Percentiles rank a stretch among this genome's conserved stretches.
These are phyloP conservation scores for Zingel zingel DNA, from an alignment of 2,113 vertebrate species.

Conservation along the genomic window DNA sequence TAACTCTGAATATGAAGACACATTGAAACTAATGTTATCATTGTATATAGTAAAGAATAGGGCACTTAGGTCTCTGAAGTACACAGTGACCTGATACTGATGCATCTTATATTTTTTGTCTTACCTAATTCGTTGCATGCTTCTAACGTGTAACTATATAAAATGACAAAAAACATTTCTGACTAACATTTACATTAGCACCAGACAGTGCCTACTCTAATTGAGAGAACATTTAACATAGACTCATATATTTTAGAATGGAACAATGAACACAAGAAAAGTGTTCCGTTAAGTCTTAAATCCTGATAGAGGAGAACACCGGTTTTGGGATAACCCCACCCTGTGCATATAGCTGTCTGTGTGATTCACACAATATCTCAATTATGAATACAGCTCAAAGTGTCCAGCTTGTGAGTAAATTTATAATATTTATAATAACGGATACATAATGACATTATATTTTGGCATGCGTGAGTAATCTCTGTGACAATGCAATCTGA, in stretches of 20 bases:
- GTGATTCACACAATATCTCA: neutral
- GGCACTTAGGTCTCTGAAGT: neutral
- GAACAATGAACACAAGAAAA: no score
- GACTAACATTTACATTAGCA: neutral
- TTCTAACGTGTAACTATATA: neutral
- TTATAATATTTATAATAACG: neutral
- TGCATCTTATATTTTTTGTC: neutral
- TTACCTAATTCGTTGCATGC: neutral
- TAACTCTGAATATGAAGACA: neutral
- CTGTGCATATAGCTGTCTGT: neutral
- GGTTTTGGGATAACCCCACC: no score
- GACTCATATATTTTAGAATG: neutral
- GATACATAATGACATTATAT: neutral
- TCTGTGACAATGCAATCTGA: constrained; percentile 18
- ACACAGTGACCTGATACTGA: neutral
- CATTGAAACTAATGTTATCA: neutral
- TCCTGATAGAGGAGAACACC: no score
- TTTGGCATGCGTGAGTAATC: constrained; percentile 1
- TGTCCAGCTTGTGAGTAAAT: neutral
- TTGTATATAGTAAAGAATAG: neutral
- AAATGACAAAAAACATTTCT: neutral
- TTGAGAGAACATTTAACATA: neutral
- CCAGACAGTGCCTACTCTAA: neutral
- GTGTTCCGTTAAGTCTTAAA: no score
- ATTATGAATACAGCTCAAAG: neutral